These are phyloP conservation scores for Xenopus petersii DNA, from an alignment of 2,797 vertebrate species.

Conservation along the genomic window DNA sequence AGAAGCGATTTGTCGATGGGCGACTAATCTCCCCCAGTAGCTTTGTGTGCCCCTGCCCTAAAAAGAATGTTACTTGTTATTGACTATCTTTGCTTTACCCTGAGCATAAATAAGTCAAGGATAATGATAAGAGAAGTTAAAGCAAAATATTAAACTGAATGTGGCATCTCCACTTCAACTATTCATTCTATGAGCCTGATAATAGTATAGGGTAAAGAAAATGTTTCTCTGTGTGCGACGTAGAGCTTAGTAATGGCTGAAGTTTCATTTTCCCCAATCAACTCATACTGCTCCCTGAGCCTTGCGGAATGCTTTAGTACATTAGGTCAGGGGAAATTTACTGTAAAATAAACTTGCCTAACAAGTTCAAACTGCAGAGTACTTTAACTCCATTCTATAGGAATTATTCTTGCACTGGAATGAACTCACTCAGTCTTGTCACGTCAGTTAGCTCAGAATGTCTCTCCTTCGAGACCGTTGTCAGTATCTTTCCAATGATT, in stretches of 20 bases:
- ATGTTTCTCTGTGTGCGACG: neutral
- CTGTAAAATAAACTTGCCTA: neutral
- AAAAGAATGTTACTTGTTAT: too few relatives aligned
- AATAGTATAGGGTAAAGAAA: conserved; percentile 3
- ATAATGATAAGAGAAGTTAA: neutral
- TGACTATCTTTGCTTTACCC: too few relatives aligned
- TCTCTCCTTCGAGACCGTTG: neutral
- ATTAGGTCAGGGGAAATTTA: neutral
- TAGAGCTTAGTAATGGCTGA: conserved; percentile 7
- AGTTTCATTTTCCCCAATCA: conserved; percentile 23
- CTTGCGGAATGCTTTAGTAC: neutral
- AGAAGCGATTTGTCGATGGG: too few relatives aligned
- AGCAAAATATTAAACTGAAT: neutral
- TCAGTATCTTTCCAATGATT: neutral
- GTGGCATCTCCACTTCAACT: neutral
- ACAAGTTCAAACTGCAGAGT: neutral
- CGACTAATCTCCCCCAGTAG: too few relatives aligned
- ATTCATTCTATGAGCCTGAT: conserved; percentile 2
- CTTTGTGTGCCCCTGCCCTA: too few relatives aligned
- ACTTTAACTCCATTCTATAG: neutral
- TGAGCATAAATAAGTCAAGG: too few relatives aligned
- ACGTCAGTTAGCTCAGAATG: conserved; percentile 3
- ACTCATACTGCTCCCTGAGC: neutral
- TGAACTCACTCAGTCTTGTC: neutral
- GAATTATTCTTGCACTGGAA: neutral